Base-by-base conservation (phyloP, 2,797 vertebrate genomes). In the Syngnathus rostellatus region DNA sequence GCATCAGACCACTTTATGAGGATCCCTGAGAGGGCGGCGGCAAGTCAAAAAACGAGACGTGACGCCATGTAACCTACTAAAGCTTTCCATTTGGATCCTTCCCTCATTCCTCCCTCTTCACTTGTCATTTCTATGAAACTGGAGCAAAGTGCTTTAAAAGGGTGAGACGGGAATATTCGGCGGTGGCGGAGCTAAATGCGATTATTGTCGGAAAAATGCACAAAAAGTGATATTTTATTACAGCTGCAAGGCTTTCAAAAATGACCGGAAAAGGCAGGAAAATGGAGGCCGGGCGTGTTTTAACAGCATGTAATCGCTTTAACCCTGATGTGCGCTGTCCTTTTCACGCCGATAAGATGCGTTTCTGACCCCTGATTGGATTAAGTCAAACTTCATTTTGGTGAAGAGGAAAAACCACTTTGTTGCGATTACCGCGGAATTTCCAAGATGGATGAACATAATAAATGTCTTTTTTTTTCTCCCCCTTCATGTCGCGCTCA, bases 161-260 rank as follows among this genome's bases (percentile, higher is more conserved):
- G 81, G 79, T 83, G 86, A 87, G 86, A 87, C 87, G 87, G 82
- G 83, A 86, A 87, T 81, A 83, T 79, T 77, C 80, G 65, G 66
- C 70, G 76, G 81, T 78, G 80, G 79, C 79, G 87, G 75, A 72
- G 61, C 12, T 37, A 89, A 92, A 93, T 90, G 77, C 38, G 84
- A 92, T 93, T 93, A 92, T 83, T 77, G 87, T 85, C 76, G 88
- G 85, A 86, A 88, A 88, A 87, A 88, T 75, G 79, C 84, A 62
- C 40, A 62, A 50, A 92, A 91, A 91, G 88, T 91, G 89, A 90
- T 92, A 92, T 93, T 92, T 93, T 92, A 92, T 93, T 93, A 91
- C 91, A 90, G 89, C 89, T 87, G 89, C 86, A 87, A 91, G 90
- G 88, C 90, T 92, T 91, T 92, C 89, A 92, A 87, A 93, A 93